Percentiles rank a stretch among this genome's conserved stretches.
Conservation (phyloP, 2,797 vertebrate genomes). For the Centroberyx gerrardi region DNA sequence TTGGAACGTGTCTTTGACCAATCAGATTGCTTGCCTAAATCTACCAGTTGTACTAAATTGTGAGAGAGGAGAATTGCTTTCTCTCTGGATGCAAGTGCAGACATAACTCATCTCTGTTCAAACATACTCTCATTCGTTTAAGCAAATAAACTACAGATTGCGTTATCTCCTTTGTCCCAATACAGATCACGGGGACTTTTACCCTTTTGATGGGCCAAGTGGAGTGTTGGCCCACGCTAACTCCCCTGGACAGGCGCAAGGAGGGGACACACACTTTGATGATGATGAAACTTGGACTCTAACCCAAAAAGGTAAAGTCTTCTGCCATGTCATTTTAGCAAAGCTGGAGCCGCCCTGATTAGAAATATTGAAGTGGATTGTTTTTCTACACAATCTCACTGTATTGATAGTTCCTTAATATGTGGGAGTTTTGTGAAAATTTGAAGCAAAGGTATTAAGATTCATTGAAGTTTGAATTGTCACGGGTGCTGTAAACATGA, state of each 20-base stretch:
- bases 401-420: too few species aligned
- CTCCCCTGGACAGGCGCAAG: constrained; percentile 76
- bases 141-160: not conserved
- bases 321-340: not conserved
- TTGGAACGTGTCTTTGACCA: not conserved
- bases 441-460: too few species aligned
- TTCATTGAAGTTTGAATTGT: not conserved
- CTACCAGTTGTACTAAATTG: not conserved
- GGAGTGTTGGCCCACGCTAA: constrained; percentile 89
- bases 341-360: not conserved
- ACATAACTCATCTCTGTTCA: not conserved
- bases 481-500: not conserved
- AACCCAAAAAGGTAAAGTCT: constrained; percentile 63
- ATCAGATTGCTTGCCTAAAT: not conserved
- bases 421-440: too few species aligned
- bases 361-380: not conserved
- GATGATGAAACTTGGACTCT: constrained; percentile 90
- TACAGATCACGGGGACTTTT: constrained; percentile 86
- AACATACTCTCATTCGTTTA: not conserved
- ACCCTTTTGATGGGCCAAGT: constrained; percentile 88
- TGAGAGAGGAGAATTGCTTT: not conserved
- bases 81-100: not conserved
- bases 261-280: constrained; percentile 94
- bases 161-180: not conserved
- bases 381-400: too few species aligned